Conservation (phyloP, 2,797 vertebrate species). For the Lutjanus argentimaculatus region DNA sequence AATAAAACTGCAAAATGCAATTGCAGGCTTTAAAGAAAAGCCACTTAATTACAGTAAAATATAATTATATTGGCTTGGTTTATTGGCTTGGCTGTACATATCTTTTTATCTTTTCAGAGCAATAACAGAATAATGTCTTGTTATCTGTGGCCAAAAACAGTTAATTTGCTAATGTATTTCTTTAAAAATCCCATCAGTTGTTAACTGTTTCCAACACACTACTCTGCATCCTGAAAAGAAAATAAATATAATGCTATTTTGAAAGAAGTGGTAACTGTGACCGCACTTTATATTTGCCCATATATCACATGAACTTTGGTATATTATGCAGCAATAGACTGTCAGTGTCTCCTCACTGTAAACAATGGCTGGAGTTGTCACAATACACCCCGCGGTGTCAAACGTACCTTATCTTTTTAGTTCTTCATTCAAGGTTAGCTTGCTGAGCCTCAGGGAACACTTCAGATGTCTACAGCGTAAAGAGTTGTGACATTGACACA, state of each 20-base stretch:
- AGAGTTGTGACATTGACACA: constrained; percentile 68
- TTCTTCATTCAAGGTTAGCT: constrained; percentile 68
- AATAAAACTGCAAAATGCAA: background rate
- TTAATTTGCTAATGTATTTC: background rate
- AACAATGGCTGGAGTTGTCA: constrained; percentile 61
- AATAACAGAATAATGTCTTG: too few relatives aligned
- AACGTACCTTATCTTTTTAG: constrained; percentile 57
- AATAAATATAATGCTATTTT: background rate
- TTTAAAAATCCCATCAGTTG: background rate
- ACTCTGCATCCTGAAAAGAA: background rate
- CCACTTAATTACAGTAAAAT: constrained; percentile 15
- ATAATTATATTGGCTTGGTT: constrained; percentile 9
- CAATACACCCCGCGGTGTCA: constrained; percentile 33
- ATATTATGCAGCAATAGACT: constrained; percentile 13
- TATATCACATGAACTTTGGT: constrained; percentile 25
- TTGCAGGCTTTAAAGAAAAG: background rate
- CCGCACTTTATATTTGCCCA: too few relatives aligned
- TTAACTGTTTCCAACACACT: background rate
- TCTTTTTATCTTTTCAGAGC: background rate
- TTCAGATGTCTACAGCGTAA: constrained; percentile 64
- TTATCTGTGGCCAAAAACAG: background rate
- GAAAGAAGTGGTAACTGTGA: background rate
- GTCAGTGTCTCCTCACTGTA: constrained; percentile 26
- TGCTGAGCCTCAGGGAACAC: constrained; percentile 46
- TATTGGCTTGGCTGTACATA: background rate